Conservation (phyloP, 2,888 invertebrate species). For the Xestia ashworthii region DNA sequence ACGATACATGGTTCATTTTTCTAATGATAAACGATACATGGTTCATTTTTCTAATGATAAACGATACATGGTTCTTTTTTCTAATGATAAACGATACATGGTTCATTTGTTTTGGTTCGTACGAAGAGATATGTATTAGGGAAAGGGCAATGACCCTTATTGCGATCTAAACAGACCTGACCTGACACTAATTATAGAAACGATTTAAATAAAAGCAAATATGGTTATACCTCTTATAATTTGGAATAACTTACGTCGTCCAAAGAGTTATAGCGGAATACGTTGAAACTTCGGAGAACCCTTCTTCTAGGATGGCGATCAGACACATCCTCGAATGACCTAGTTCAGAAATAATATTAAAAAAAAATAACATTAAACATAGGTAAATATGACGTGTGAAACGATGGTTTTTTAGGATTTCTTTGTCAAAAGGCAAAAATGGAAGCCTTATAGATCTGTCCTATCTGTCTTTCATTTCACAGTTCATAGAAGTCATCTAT, state of each 20-base stretch:
- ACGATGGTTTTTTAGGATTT: not conserved
- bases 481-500: not conserved
- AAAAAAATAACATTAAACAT: not conserved
- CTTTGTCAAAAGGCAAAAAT: not conserved
- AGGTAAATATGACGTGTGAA: not conserved
- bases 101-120: too few species aligned
- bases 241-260: constrained; percentile 74
- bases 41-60: too few species aligned
- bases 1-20: too few species aligned
- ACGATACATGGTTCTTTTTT: too few species aligned
- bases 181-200: too few species aligned
- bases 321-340: constrained; percentile 70
- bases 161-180: too few species aligned
- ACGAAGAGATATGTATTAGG: too few species aligned
- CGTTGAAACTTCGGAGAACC: constrained; percentile 69
- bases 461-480: not conserved
- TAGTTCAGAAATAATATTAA: constrained; percentile 56
- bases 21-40: too few species aligned
- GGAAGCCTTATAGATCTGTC: not conserved
- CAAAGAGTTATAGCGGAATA: constrained; percentile 79
- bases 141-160: too few species aligned
- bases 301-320: constrained; percentile 78
- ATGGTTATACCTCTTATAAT: not conserved
- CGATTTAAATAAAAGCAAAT: not conserved
- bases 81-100: too few species aligned